A percentile compares a stretch with the other conserved stretches of the same genome.
These are phyloP conservation scores for Choreutis nemorana DNA, from an alignment of 2,888 invertebrate genomes.

Conservation along the genomic window DNA sequence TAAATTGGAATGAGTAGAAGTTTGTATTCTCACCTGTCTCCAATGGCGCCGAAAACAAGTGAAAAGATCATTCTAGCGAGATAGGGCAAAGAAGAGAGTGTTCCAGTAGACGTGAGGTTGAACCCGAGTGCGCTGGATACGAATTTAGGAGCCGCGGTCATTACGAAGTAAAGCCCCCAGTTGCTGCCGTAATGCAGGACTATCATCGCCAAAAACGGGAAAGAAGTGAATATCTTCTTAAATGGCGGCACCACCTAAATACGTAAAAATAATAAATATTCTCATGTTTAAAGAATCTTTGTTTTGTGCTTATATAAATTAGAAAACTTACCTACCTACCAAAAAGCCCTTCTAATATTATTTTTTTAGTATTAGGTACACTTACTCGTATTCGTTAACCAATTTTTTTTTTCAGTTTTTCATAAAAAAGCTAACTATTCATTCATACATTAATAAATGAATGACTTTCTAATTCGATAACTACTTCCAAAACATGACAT, in stretches of 20 bases:
- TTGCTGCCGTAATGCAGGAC: constrained; percentile 77
- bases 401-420: too few relatives aligned
- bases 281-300: neutral
- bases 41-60: constrained; percentile 74
- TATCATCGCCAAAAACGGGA: constrained; percentile 74
- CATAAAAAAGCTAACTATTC: too few relatives aligned
- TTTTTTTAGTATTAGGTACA: too few relatives aligned
- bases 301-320: neutral
- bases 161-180: constrained; percentile 78
- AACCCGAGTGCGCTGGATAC: constrained; percentile 77
- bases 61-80: constrained; percentile 75
- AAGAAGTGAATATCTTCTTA: constrained; percentile 67
- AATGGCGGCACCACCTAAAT: constrained; percentile 72
- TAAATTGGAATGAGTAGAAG: neutral
- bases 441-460: too few relatives aligned
- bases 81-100: constrained; percentile 75
- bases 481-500: too few relatives aligned
- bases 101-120: constrained; percentile 74
- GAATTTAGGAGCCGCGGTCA: constrained; percentile 80
- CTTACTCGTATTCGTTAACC: too few relatives aligned
- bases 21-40: constrained; percentile 55
- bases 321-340: neutral
- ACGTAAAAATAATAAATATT: neutral
- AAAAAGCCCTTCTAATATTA: neutral
- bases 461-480: too few relatives aligned